phyloP scores from a whole-genome alignment of 2,797 vertebrate genomes.

The Coilia nasus region DNA sequence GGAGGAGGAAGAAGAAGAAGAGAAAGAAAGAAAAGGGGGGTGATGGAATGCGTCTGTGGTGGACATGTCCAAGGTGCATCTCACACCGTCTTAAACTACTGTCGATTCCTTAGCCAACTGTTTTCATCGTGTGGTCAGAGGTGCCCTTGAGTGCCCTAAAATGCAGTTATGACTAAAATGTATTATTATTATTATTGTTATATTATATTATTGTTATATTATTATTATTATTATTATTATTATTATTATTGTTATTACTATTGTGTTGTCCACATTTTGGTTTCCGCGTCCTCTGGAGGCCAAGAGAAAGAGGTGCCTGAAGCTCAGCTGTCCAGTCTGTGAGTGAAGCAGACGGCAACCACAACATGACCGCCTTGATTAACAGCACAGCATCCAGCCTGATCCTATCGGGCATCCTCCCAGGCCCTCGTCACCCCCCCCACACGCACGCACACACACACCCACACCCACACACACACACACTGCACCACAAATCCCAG shows the following conservation, averaged over 20 bases:
- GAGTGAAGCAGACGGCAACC: slow-evolving; percentile 34
- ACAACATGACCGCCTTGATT: slow-evolving; percentile 65
- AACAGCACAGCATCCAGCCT: slow-evolving; percentile 33
- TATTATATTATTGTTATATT: too few species aligned
- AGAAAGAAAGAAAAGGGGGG: slow-evolving; percentile 43
- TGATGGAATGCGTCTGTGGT: neutral
- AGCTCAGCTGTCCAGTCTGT: neutral
- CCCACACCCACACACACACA: neutral
- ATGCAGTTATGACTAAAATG: too few species aligned
- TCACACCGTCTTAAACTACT: slow-evolving; percentile 63
- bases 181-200: too few species aligned
- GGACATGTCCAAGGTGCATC: neutral
- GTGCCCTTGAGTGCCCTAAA: too few species aligned
- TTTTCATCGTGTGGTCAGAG: too few species aligned
- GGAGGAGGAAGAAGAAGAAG: neutral
- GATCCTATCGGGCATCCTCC: neutral
- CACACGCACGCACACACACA: too few species aligned
- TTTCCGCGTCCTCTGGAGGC: neutral
- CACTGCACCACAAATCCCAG: slow-evolving; percentile 62
- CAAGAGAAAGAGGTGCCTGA: neutral
- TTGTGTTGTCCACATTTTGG: neutral
- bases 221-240: too few species aligned
- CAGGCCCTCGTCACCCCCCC: neutral
- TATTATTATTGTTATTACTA: too few species aligned
- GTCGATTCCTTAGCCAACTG: slow-evolving; percentile 17